phyloP scores from a whole-genome alignment of 2,797 vertebrate genomes.

The Leptodactylus fallax region DNA sequence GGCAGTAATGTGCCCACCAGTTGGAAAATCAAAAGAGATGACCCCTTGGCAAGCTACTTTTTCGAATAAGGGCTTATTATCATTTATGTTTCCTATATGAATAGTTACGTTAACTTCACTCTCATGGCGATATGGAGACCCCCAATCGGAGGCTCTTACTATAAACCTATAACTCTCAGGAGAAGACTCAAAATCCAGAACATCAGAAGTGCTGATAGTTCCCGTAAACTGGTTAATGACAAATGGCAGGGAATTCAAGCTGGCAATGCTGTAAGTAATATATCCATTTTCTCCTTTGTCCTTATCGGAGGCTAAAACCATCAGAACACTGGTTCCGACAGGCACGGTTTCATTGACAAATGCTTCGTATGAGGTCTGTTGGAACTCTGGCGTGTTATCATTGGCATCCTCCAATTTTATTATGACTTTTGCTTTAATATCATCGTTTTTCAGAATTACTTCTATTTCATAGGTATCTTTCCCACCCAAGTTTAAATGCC shows the following conservation, averaged over 20 bases:
- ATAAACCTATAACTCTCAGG: constrained; percentile 90
- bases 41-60: constrained; percentile 92
- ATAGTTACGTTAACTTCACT: constrained; percentile 95
- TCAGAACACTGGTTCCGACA: constrained; percentile 82
- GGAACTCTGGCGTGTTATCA: constrained; percentile 90
- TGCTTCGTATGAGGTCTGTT: constrained; percentile 83
- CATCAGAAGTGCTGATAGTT: constrained; percentile 86
- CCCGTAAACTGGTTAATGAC: constrained; percentile 96
- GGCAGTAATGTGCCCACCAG: constrained; percentile 90
- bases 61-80: constrained; percentile 95
- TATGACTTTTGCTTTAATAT: constrained; percentile 82
- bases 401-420: constrained; percentile 90
- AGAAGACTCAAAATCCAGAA: constrained; percentile 93
- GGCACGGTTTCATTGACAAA: constrained; percentile 92
- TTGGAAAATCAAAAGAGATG: constrained; percentile 88
- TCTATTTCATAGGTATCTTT: constrained; percentile 86
- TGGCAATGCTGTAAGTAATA: constrained; percentile 95
- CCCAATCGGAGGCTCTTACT: constrained; percentile 97
- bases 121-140: constrained; percentile 93
- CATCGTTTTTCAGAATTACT: constrained; percentile 79
- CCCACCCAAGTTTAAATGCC: constrained; percentile 81
- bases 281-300: constrained; percentile 97
- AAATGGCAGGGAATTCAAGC: constrained; percentile 87
- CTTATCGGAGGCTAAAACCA: constrained; percentile 86
- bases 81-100: constrained; percentile 91